These are phyloP conservation scores for Carassius gibelio DNA, from an alignment of 2,113 vertebrate genomes.

Conservation along the genomic window DNA sequence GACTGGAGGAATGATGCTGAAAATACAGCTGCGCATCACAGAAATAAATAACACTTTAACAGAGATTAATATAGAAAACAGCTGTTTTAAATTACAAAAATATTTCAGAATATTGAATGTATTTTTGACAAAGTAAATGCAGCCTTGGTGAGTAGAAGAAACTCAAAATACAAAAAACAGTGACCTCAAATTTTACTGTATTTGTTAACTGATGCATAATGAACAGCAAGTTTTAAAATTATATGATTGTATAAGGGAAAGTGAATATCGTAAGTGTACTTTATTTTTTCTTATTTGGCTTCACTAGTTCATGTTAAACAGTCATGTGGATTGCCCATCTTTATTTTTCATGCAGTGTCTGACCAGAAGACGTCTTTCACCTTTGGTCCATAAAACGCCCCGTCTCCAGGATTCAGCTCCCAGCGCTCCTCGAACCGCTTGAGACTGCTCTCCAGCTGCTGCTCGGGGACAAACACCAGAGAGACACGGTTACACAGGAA, in stretches of 20 bases:
- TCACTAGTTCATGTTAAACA: background rate
- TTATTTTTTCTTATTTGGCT: background rate
- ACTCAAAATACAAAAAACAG: background rate
- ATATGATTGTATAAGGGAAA: background rate
- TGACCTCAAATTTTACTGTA: background rate
- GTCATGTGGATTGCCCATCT: constrained; percentile 56
- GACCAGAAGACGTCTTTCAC: constrained; percentile 61
- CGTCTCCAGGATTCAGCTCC: constrained; percentile 86
- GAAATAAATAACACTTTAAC: too few species aligned
- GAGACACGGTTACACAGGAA: background rate
- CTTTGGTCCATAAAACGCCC: constrained; percentile 95
- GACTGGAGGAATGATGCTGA: too few species aligned
- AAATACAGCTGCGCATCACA: too few species aligned
- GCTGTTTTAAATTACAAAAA: too few species aligned
- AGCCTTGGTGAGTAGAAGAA: background rate
- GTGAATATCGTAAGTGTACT: background rate
- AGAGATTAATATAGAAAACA: too few species aligned
- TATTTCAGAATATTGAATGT: too few species aligned
- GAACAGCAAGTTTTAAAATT: background rate
- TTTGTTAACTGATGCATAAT: background rate
- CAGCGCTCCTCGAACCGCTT: constrained; percentile 82
- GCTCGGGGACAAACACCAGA: constrained; percentile 50
- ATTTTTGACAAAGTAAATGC: background rate
- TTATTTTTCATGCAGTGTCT: background rate
- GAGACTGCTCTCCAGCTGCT: constrained; percentile 86